Evolutionary conservation across 1,140 invertebrate species (phyloP), one percentile per base, ranked within the genome.

Genomic region (Tribolium madens): DNA sequence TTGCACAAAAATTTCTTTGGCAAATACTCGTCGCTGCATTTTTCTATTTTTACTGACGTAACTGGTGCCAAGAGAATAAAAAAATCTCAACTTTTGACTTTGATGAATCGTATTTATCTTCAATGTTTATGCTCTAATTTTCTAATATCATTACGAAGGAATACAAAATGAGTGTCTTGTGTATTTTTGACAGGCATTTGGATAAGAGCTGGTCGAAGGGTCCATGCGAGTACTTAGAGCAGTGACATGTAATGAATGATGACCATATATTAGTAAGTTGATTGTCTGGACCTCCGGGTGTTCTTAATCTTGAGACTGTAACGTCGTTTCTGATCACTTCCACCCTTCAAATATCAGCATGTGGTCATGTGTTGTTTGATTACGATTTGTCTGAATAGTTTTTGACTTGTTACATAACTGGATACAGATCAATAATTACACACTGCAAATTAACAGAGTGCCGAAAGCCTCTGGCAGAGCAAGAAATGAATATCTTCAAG

Each of bases 181-280:
- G 14, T 12, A 64, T 13, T 64, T 64, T 64, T 64, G 57, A 64
- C 57, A 21, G 52, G 52, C 52, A 10, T 57, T 21, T 17, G 52
- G 52, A 57, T 57, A 64, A 64, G n/a, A 3, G 21, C 21, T 33
- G 26, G 26, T 64, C 21, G 26, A 33, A 14, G 26, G 14, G 36
- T 6, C 36, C n/a, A 14, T 15, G 13, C 48, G 48, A 64, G 57
- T 64, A 64, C 57, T 64, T 64, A 57, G 52, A 57, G 17, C 57
- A n/a, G 57, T 64, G 57, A 64, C 57, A 64, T 33, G 26, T 64
- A 64, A 33, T 33, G 57, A 64, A 31, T 64, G 57, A 64, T 64
- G 57, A 64, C 57, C 57, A 64, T 33, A 64, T 64, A 64, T 64
- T 64, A 64, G 21, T 12, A 3, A 33, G 21, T 13, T 64, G 57